Percentiles rank a stretch among this genome's conserved stretches.
Conservation (phyloP, 2,797 vertebrate species). For the Odontamblyopus lacepedii region DNA sequence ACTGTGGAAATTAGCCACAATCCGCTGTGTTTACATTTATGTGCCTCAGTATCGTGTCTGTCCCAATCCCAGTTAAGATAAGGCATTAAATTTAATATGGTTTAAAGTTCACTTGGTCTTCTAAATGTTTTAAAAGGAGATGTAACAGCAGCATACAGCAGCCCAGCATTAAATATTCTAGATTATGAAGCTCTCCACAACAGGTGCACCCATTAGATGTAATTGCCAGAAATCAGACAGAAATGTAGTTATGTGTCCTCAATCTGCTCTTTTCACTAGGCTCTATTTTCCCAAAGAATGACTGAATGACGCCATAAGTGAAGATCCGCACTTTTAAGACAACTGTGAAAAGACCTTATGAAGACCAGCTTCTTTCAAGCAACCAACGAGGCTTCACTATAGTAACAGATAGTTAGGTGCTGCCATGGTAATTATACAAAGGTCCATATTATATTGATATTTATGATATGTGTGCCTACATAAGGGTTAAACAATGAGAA, state of each 20-base stretch:
- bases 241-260: too few relatives aligned
- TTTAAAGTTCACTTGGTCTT: too few relatives aligned
- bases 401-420: not conserved
- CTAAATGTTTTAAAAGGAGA: not conserved
- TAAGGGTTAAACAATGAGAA: not conserved
- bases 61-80: too few relatives aligned
- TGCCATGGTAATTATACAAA: not conserved
- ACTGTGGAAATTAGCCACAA: too few relatives aligned
- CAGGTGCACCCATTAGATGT: not conserved
- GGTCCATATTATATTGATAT: not conserved
- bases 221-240: not conserved
- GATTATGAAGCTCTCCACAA: not conserved
- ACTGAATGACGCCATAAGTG: too few relatives aligned
- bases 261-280: too few relatives aligned
- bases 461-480: not conserved
- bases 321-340: too few relatives aligned
- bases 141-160: not conserved
- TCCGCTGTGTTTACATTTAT: too few relatives aligned
- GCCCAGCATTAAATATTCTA: not conserved
- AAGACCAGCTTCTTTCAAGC: not conserved
- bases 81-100: too few relatives aligned
- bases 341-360: too few relatives aligned
- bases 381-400: not conserved
- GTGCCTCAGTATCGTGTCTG: too few relatives aligned
- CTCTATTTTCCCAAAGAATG: too few relatives aligned